These are phyloP conservation scores for Pollenia labialis DNA, from an alignment of 2,888 invertebrate genomes.

Conservation along the genomic window DNA sequence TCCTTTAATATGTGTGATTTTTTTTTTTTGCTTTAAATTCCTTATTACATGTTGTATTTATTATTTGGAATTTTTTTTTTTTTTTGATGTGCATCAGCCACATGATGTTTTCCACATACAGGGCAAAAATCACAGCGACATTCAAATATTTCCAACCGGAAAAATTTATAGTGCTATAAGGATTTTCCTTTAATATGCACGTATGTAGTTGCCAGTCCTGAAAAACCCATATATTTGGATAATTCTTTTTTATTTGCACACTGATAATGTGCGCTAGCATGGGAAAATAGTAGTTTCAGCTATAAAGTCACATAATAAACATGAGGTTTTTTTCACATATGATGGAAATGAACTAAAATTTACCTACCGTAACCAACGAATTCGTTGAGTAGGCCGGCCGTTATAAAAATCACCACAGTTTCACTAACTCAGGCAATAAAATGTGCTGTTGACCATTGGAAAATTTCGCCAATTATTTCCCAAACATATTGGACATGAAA, in stretches of 20 bases:
- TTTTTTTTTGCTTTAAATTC: background rate
- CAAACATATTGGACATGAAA: constrained; percentile 23
- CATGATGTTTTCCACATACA: background rate
- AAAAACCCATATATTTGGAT: constrained; percentile 59
- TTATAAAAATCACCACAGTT: constrained; percentile 64
- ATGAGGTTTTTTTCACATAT: constrained; percentile 56
- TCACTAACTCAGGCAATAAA: constrained; percentile 63
- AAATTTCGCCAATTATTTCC: constrained; percentile 65
- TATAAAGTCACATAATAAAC: constrained; percentile 43
- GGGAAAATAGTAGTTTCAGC: constrained; percentile 54
- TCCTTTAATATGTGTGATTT: constrained; percentile 15
- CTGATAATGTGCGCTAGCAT: constrained; percentile 35
- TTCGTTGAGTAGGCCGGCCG: constrained; percentile 11
- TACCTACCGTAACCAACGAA: background rate
- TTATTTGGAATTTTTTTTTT: constrained; percentile 37
- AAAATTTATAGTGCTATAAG: constrained; percentile 50
- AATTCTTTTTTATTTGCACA: constrained; percentile 41
- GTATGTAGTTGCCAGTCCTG: background rate
- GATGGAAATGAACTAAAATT: constrained; percentile 40
- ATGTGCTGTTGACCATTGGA: constrained; percentile 54
- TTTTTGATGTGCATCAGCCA: constrained; percentile 18
- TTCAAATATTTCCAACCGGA: constrained; percentile 31
- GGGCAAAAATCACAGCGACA: constrained; percentile 42
- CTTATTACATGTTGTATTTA: constrained; percentile 45
- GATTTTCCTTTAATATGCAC: constrained; percentile 45